Evolutionary conservation across 2,797 vertebrate genomes (phyloP).

Genomic region (Apogon talboti): DNA sequence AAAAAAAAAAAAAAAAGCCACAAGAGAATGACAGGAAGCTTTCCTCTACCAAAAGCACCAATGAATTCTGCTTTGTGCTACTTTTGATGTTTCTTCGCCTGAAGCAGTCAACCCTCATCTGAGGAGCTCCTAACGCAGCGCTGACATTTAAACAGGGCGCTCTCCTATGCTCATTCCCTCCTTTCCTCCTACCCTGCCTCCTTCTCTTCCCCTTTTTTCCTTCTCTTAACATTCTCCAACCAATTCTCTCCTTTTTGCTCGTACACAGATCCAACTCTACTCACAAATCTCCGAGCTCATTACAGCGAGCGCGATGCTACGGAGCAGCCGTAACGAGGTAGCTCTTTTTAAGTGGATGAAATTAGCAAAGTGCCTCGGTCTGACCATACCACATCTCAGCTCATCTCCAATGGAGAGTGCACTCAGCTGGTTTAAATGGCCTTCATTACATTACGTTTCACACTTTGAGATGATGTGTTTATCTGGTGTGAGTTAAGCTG

Average conservation of each 20-base stretch:
- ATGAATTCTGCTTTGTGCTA: conserved; percentile 37
- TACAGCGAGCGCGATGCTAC: conserved; percentile 47
- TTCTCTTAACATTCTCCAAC: conserved; percentile 39
- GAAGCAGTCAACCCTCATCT: conserved; percentile 48
- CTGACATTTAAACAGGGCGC: conserved; percentile 60
- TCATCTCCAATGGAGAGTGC: conserved; percentile 41
- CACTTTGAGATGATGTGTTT: conserved; percentile 18
- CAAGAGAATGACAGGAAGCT: conserved; percentile 25
- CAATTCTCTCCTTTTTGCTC: conserved; percentile 3
- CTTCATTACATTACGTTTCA: conserved; percentile 48
- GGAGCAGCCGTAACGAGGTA: conserved; percentile 58
- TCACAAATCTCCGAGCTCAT: conserved; percentile 69
- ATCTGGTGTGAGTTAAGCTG: conserved; percentile 4
- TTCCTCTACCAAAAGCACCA: conserved; percentile 28
- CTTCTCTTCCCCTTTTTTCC: conserved; percentile 3
- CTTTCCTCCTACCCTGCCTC: conserved; percentile 16
- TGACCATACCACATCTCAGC: conserved; percentile 47
- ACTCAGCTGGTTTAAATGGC: conserved; percentile 39
- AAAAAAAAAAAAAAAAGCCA: conserved; percentile 8
- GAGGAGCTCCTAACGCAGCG: conserved; percentile 36
- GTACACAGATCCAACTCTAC: conserved; percentile 2
- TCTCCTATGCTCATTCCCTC: conserved; percentile 42
- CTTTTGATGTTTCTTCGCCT: conserved; percentile 59
- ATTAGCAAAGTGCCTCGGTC: conserved; percentile 59
- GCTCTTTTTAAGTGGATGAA: conserved; percentile 60